Evolutionary conservation across 2,797 vertebrate genomes (phyloP).

Genomic region (Enteromius trimaculatus): DNA sequence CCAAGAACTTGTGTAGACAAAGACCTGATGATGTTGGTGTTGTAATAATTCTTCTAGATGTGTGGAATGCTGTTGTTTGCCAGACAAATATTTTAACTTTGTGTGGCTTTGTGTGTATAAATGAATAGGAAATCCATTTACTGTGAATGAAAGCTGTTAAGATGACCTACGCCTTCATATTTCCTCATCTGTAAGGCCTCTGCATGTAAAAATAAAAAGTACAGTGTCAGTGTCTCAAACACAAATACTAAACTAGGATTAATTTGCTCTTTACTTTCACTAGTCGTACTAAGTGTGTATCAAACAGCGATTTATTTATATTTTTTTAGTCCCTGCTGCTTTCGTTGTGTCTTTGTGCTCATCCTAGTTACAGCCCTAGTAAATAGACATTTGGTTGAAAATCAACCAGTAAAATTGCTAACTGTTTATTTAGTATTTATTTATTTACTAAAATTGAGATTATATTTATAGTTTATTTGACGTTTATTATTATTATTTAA

Average conservation of each 20-base stretch:
- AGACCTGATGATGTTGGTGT: not conserved
- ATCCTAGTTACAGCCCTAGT: not conserved
- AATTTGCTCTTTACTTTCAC: not conserved
- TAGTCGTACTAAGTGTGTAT: not conserved
- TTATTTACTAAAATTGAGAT: not conserved
- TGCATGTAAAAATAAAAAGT: not conserved
- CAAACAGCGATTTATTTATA: not conserved
- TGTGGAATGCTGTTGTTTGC: not conserved
- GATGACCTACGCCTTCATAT: not conserved
- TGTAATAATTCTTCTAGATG: not conserved
- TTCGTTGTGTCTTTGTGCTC: not conserved
- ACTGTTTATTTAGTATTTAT: not conserved
- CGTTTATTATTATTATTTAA: not conserved
- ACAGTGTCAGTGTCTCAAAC: not conserved
- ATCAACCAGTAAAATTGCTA: not conserved
- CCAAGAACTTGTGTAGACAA: not conserved
- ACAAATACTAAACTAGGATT: not conserved
- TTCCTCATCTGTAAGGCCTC: not conserved
- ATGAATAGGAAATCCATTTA: not conserved
- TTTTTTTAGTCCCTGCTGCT: not conserved
- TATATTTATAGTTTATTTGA: not conserved
- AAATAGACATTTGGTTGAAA: not conserved
- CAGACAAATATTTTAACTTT: not conserved
- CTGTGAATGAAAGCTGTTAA: not conserved
- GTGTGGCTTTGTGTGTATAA: not conserved